These are phyloP conservation scores for Morelia viridis DNA, from an alignment of 2,797 vertebrate genomes.

Conservation along the genomic window DNA sequence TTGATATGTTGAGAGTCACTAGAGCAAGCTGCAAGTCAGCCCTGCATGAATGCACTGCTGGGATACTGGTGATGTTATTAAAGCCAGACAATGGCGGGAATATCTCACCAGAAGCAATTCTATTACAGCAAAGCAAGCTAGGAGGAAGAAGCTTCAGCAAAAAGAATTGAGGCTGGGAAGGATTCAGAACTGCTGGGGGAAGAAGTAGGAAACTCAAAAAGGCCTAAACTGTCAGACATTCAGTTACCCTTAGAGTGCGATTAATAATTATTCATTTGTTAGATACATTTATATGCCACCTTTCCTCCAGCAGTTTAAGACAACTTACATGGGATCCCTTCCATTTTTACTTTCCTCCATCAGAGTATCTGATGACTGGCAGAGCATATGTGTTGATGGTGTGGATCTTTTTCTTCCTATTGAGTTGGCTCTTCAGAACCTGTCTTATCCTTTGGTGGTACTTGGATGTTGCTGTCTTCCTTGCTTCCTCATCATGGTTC, in stretches of 20 bases:
- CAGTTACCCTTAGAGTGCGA: neutral
- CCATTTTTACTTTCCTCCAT: neutral
- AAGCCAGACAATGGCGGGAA: slow-evolving; percentile 38
- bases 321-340: neutral
- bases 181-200: neutral
- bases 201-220: neutral
- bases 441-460: too few species aligned
- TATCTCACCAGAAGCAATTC: slow-evolving; percentile 28
- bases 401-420: too few species aligned
- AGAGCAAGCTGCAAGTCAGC: slow-evolving; percentile 25
- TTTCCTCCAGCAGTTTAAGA: neutral
- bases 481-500: too few species aligned
- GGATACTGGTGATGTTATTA: slow-evolving; percentile 31
- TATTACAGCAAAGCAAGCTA: neutral
- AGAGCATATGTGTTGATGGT: too few species aligned
- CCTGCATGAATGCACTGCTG: neutral
- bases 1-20: slow-evolving; percentile 35
- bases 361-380: too few species aligned
- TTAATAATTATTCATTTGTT: neutral
- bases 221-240: neutral
- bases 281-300: neutral
- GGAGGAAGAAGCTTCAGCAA: slow-evolving; percentile 35
- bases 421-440: too few species aligned
- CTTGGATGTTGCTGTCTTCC: too few species aligned
- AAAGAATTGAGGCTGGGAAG: slow-evolving; percentile 11